Base-by-base conservation (phyloP, 2,113 vertebrate genomes). In the Trichomycterus rosablanca region DNA sequence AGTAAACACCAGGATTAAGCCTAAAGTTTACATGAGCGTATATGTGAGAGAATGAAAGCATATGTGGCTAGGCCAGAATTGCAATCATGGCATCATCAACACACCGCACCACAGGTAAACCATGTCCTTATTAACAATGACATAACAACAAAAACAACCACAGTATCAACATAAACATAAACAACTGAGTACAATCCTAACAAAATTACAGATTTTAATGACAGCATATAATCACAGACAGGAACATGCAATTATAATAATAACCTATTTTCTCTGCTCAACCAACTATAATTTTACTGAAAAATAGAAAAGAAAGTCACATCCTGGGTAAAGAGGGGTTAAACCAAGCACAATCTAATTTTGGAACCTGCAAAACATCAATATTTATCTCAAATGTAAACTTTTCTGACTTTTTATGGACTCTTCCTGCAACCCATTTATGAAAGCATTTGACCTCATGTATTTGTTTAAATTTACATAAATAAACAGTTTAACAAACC, bases 381-480 rank as follows among this genome's bases (percentile, higher is more conserved):
- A 64, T 74, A 74, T 71, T 75, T 77, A 81, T 76, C 35, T 65
- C 62, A 66, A 70, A 59, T 64, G 72, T 74, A 76, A 79, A 81
- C 72, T 67, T 76, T 71, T 74, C n/a, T 66, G 12, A 42, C n/a
- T 43, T n/a, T n/a, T n/a, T n/a, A n/a, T n/a, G n/a, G n/a, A n/a
- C n/a, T n/a, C n/a, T n/a, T n/a, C n/a, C n/a, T n/a, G n/a, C n/a
- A n/a, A n/a, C n/a, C n/a, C n/a, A n/a, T n/a, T n/a, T n/a, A n/a
- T n/a, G n/a, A n/a, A n/a, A n/a, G n/a, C n/a, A n/a, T n/a, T n/a
- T n/a, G n/a, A n/a, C n/a, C n/a, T n/a, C n/a, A n/a, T n/a, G n/a
- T n/a, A n/a, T n/a, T n/a, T n/a, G n/a, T n/a, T n/a, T n/a, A n/a
- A n/a, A n/a, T n/a, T n/a, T n/a, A n/a, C n/a, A n/a, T n/a, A n/a